A percentile compares a stretch with the other conserved stretches of the same genome.
phyloP scores from a whole-genome alignment of 2,113 vertebrate species.

The Marmota flaviventris region DNA sequence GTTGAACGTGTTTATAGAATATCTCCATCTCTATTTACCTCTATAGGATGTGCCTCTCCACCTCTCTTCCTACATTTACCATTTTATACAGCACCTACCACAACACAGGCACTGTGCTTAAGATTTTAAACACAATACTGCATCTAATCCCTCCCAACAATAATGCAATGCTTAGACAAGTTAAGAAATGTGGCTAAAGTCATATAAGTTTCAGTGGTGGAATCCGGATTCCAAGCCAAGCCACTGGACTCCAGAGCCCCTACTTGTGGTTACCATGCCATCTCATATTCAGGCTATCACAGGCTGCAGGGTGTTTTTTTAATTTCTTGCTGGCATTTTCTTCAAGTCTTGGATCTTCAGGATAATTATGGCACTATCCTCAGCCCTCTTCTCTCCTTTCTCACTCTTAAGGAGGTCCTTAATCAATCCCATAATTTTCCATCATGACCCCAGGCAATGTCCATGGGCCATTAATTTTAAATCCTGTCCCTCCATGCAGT shows the following conservation, averaged over 20 bases:
- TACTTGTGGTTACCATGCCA: accelerated
- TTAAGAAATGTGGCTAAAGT: background rate
- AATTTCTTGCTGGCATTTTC: background rate
- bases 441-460: background rate
- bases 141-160: background rate
- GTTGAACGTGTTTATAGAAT: background rate
- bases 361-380: accelerated
- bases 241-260: accelerated
- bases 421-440: too few species aligned
- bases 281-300: accelerated
- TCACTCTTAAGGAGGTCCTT: background rate
- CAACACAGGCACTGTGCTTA: background rate
- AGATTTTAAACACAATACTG: background rate
- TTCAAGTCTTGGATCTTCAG: background rate
- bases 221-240: background rate
- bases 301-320: too few species aligned
- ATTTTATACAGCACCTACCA: background rate
- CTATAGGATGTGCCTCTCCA: accelerated
- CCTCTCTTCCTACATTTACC: background rate
- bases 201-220: background rate
- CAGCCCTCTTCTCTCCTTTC: background rate
- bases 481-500: background rate
- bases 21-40: background rate
- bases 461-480: background rate
- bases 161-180: background rate